Evolutionary conservation across 1,140 invertebrate genomes (phyloP).

Genomic region (Thereuonema tuberculata): DNA sequence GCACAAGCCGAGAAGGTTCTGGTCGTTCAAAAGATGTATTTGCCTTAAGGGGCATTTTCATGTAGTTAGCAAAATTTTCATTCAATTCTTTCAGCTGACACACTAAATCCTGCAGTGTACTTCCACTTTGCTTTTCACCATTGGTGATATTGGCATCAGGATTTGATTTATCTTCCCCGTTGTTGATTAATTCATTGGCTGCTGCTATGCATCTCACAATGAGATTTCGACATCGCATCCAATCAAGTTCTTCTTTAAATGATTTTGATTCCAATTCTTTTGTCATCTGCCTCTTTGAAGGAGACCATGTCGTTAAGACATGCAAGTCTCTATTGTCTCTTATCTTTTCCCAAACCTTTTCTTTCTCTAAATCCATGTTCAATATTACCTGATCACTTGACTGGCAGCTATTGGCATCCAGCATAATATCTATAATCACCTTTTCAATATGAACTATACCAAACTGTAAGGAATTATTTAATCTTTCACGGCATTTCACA

Average conservation of each 20-base stretch:
- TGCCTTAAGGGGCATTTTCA: too few relatives aligned
- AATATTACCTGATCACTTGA: slow-evolving; percentile 31
- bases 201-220: slow-evolving; percentile 25
- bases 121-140: slow-evolving; percentile 13
- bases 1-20: too few relatives aligned
- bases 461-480: slow-evolving; percentile 72
- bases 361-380: slow-evolving; percentile 42
- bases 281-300: neutral
- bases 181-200: slow-evolving; percentile 19
- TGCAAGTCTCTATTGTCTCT: slow-evolving; percentile 44
- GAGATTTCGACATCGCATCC: slow-evolving; percentile 26
- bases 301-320: slow-evolving; percentile 26
- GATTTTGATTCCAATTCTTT: neutral
- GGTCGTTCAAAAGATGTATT: too few relatives aligned
- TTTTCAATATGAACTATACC: slow-evolving; percentile 58
- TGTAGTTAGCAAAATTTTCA: too few relatives aligned
- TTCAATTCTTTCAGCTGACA: slow-evolving; percentile 10
- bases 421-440: slow-evolving; percentile 58
- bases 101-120: slow-evolving; percentile 7
- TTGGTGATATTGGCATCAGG: slow-evolving; percentile 16
- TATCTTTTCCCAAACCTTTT: slow-evolving; percentile 37
- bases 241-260: slow-evolving; percentile 23
- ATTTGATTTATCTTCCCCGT: slow-evolving; percentile 10
- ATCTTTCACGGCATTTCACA: slow-evolving; percentile 60
- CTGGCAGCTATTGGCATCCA: slow-evolving; percentile 31